Evolutionary conservation across 1,140 invertebrate genomes (phyloP).

Genomic region (Wiebesia pumilae): DNA sequence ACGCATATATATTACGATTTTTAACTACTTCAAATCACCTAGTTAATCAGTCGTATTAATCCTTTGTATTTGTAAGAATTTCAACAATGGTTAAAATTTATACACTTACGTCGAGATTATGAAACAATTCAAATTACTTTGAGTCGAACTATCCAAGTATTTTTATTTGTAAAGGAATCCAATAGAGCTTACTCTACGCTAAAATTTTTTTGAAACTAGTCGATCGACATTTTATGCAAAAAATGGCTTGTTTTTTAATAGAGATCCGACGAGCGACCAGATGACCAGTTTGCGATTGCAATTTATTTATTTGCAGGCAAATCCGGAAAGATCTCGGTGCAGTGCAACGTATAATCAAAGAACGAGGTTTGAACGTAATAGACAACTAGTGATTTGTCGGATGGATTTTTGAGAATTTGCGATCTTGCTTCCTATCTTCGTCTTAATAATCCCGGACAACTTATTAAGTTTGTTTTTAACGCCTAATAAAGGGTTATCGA

Average conservation of each 20-base stretch:
- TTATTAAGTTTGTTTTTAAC: not conserved
- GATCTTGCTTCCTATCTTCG: conserved; percentile 14
- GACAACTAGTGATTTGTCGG: conserved; percentile 10
- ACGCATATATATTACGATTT: too few species aligned
- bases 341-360: not conserved
- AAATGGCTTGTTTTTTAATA: not conserved
- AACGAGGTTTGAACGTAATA: conserved; percentile 2
- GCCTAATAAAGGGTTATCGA: not conserved
- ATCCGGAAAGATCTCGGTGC: not conserved
- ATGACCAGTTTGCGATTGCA: not conserved
- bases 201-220: not conserved
- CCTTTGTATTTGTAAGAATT: too few species aligned
- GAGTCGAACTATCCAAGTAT: not conserved
- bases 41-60: not conserved
- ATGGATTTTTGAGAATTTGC: not conserved
- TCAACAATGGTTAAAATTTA: not conserved
- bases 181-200: not conserved
- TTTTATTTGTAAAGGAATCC: not conserved
- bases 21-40: not conserved
- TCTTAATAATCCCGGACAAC: not conserved
- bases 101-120: not conserved
- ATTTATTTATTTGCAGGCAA: not conserved
- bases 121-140: not conserved
- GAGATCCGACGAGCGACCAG: not conserved
- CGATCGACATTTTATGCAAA: not conserved